A percentile compares a stretch with the other conserved stretches of the same genome.
phyloP scores from a whole-genome alignment of 2,888 invertebrate species.

The Stomorhina lunata region DNA sequence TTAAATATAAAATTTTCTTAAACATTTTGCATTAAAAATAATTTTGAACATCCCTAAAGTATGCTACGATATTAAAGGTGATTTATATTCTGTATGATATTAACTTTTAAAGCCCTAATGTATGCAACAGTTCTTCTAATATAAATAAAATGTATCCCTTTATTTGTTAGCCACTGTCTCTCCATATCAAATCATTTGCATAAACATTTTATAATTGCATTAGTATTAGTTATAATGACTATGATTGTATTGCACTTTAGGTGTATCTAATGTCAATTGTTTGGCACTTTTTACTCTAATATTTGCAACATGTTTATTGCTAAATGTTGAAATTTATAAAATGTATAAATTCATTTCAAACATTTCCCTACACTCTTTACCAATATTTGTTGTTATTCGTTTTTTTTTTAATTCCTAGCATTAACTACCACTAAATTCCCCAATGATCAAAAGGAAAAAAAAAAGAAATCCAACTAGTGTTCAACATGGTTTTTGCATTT shows the following conservation, averaged over 20 bases:
- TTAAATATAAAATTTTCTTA: too few relatives aligned
- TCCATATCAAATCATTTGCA: not conserved
- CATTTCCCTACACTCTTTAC: not conserved
- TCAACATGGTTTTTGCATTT: constrained; percentile 63
- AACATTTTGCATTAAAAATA: too few relatives aligned
- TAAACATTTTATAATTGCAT: constrained; percentile 21
- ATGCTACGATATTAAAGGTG: too few relatives aligned
- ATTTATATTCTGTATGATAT: too few relatives aligned
- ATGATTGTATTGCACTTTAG: constrained; percentile 27
- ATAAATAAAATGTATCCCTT: too few relatives aligned
- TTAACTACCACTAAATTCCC: constrained; percentile 32
- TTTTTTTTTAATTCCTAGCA: too few relatives aligned
- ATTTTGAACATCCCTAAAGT: too few relatives aligned
- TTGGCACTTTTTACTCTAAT: not conserved
- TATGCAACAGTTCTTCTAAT: too few relatives aligned
- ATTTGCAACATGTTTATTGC: not conserved
- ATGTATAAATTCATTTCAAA: not conserved
- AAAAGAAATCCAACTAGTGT: constrained; percentile 4
- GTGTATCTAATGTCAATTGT: not conserved
- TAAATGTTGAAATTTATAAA: too few relatives aligned
- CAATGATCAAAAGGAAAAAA: constrained; percentile 34
- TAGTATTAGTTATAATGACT: constrained; percentile 29
- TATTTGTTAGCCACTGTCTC: not conserved
- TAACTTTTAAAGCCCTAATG: too few relatives aligned
- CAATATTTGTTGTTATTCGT: not conserved